Evolutionary conservation across 2,797 vertebrate genomes (phyloP).

Genomic region (Channallabes apus): DNA sequence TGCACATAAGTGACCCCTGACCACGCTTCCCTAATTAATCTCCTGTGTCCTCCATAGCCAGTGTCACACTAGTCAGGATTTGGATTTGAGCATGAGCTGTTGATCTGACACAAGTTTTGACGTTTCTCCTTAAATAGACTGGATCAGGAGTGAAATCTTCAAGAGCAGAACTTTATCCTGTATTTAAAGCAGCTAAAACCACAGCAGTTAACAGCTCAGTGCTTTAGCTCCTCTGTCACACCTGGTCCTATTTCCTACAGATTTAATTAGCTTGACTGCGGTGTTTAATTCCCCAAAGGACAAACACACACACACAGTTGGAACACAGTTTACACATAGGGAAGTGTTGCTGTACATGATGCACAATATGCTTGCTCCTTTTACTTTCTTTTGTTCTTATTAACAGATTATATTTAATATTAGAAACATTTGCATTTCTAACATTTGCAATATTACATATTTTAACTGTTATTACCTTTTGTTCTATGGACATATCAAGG

Average conservation of each 20-base stretch:
- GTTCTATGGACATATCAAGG: not conserved
- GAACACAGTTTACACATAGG: not conserved
- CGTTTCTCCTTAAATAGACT: conserved; percentile 21
- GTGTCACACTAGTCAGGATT: not conserved
- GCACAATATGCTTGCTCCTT: not conserved
- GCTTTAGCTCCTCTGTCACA: conserved; percentile 2
- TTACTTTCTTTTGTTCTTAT: not conserved
- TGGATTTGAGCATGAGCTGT: not conserved
- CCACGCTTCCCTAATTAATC: conserved; percentile 45
- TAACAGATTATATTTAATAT: not conserved
- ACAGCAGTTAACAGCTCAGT: not conserved
- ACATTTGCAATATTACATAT: not conserved
- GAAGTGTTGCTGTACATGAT: not conserved
- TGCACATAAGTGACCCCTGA: conserved; percentile 30
- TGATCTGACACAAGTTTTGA: conserved; percentile 20
- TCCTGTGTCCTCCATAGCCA: not conserved
- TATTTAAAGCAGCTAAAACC: not conserved
- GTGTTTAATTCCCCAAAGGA: conserved; percentile 11
- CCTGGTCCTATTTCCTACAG: not conserved
- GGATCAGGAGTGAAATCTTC: conserved; percentile 1
- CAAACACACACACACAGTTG: not conserved
- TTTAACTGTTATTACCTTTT: not conserved
- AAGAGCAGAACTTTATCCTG: conserved; percentile 4
- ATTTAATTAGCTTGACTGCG: not conserved
- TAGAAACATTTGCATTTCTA: not conserved